phyloP scores from a whole-genome alignment of 2,888 invertebrate species.

The Nomada fucata region DNA sequence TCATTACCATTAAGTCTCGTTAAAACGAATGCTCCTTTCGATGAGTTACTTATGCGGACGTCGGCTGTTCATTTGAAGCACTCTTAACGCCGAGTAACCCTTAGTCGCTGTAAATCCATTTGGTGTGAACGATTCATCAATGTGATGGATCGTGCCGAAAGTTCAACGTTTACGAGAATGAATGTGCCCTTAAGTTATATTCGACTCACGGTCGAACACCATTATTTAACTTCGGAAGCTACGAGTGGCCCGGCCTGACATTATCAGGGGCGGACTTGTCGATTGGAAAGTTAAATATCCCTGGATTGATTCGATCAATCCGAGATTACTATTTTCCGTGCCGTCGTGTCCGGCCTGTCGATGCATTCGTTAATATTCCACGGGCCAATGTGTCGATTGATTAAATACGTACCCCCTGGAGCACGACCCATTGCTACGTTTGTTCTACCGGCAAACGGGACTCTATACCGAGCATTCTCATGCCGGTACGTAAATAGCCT shows the following conservation, averaged over 20 bases:
- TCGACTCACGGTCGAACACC: conserved; percentile 55
- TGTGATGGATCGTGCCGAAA: conserved; percentile 72
- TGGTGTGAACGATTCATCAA: conserved; percentile 70
- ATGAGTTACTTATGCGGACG: conserved; percentile 49
- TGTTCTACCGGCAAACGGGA: conserved; percentile 10
- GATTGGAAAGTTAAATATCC: conserved; percentile 58
- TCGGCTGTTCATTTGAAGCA: conserved; percentile 41
- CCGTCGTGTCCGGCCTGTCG: conserved; percentile 3
- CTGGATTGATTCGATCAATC: conserved; percentile 15
- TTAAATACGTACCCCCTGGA: conserved; percentile 2
- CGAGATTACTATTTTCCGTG: conserved; percentile 13
- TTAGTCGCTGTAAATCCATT: conserved; percentile 64
- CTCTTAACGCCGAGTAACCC: conserved; percentile 52
- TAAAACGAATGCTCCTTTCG: conserved; percentile 40
- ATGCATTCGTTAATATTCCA: conserved; percentile 9
- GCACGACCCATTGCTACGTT: not conserved
- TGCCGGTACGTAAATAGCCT: not conserved
- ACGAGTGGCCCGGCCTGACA: conserved; percentile 42
- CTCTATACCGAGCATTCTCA: conserved; percentile 2
- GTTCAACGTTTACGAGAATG: conserved; percentile 69
- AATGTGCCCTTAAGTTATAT: conserved; percentile 69
- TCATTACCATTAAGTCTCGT: conserved; percentile 40
- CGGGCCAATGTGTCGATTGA: not conserved
- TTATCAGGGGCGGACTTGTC: conserved; percentile 44
- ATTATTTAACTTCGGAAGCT: conserved; percentile 65